Conservation (phyloP, 2,888 invertebrate species). For the Argyra leucocephala region DNA sequence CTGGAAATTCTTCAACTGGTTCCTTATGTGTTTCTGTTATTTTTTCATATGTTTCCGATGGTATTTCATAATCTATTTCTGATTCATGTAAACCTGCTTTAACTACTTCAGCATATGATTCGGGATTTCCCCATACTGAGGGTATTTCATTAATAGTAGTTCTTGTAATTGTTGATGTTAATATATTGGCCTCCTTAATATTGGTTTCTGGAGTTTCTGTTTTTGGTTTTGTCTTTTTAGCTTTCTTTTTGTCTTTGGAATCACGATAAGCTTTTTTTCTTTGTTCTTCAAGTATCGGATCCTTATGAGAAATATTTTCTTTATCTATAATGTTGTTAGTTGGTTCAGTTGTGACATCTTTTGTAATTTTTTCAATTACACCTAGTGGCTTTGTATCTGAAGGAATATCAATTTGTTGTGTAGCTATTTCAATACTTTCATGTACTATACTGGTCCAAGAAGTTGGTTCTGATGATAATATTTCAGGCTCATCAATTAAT, state of each 20-base stretch:
- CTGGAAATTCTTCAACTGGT: background rate
- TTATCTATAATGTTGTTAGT: background rate
- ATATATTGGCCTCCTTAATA: slow-evolving; percentile 4
- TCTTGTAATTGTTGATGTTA: background rate
- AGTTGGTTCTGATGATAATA: background rate
- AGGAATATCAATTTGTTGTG: background rate
- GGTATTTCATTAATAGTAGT: slow-evolving; percentile 21
- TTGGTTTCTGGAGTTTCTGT: background rate
- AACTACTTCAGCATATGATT: slow-evolving; percentile 40
- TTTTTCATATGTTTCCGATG: background rate
- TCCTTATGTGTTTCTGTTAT: background rate
- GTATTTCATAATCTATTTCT: slow-evolving; percentile 7
- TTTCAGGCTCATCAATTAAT: background rate
- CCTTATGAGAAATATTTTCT: background rate
- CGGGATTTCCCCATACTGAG: slow-evolving; percentile 33
- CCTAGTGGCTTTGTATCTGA: background rate
- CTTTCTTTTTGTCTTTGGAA: slow-evolving; percentile 9
- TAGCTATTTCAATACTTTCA: slow-evolving; percentile 9
- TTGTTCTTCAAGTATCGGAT: background rate
- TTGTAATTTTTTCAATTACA: background rate
- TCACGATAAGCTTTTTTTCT: slow-evolving; percentile 10
- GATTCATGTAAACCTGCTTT: slow-evolving; percentile 29
- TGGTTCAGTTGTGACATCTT: too few relatives aligned
- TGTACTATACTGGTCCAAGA: slow-evolving; percentile 21
- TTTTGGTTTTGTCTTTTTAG: background rate